A percentile compares a stretch with the other conserved stretches of the same genome.
Conservation (phyloP, 1,140 invertebrate genomes). For the Sitodiplosis mosellana region DNA sequence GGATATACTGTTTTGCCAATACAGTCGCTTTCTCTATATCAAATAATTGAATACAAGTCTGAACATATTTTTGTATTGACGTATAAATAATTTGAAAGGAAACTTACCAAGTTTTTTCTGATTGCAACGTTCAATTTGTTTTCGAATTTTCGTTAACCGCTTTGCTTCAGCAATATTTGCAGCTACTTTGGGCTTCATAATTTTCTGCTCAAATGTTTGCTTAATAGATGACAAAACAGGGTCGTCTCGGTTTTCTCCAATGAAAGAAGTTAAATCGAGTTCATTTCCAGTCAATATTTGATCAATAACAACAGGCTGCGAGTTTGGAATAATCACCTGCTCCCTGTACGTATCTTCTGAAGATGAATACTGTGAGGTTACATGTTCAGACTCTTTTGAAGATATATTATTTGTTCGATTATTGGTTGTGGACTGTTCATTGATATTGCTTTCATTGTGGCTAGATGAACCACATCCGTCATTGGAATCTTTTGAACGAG, state of each 20-base stretch:
- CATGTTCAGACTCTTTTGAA: too few relatives aligned
- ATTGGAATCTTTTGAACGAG: slow-evolving; percentile 37
- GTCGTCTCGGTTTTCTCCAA: background rate
- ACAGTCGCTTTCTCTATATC: background rate
- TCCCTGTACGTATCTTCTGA: background rate
- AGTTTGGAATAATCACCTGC: slow-evolving; percentile 14
- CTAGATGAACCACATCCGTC: slow-evolving; percentile 13
- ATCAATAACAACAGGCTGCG: slow-evolving; percentile 21
- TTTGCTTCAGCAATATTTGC: slow-evolving; percentile 38
- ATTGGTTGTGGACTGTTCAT: background rate
- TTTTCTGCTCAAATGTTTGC: background rate
- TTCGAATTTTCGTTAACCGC: slow-evolving; percentile 40
- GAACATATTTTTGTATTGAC: too few relatives aligned
- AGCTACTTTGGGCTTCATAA: slow-evolving; percentile 37
- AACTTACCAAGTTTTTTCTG: slow-evolving; percentile 23
- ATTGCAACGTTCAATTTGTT: slow-evolving; percentile 35
- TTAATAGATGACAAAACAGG: background rate
- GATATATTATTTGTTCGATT: background rate
- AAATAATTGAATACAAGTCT: too few relatives aligned
- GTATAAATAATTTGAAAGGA: too few relatives aligned
- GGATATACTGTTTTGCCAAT: background rate
- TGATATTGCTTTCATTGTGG: background rate
- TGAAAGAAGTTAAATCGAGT: slow-evolving; percentile 6
- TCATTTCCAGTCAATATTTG: slow-evolving; percentile 18
- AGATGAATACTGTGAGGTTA: too few relatives aligned